phyloP scores from a whole-genome alignment of 2,797 vertebrate species.

The Tauraco hartlaubi region DNA sequence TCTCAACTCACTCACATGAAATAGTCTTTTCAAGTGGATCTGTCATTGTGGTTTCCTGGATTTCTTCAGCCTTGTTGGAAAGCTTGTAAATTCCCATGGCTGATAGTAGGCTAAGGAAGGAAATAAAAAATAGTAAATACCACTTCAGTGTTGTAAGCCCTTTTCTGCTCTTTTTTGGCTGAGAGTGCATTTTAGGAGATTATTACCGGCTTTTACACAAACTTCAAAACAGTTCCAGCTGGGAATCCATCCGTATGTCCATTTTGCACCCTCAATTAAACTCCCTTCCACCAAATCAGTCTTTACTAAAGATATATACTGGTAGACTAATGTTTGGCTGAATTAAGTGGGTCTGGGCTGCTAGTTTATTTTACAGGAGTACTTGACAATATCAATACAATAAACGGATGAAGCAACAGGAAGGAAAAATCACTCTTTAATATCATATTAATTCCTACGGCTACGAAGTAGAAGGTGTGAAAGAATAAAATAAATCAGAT shows the following conservation, averaged over 20 bases:
- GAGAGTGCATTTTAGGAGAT: constrained; percentile 55
- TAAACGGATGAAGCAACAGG: constrained; percentile 8
- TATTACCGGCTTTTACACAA: constrained; percentile 63
- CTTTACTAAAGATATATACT: not conserved
- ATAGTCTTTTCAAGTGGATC: constrained; percentile 57
- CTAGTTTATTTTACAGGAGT: constrained; percentile 35
- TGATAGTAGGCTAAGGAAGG: constrained; percentile 55
- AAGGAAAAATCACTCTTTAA: constrained; percentile 26
- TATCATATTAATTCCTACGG: not conserved
- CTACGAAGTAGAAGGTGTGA: constrained; percentile 5
- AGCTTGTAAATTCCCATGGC: constrained; percentile 72
- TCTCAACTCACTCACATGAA: constrained; percentile 16
- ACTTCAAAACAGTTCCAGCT: constrained; percentile 60
- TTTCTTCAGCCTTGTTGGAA: constrained; percentile 62
- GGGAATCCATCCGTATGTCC: constrained; percentile 25
- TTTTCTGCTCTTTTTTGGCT: constrained; percentile 52
- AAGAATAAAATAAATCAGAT: constrained; percentile 5
- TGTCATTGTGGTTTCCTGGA: constrained; percentile 70
- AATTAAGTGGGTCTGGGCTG: constrained; percentile 18
- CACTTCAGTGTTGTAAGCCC: constrained; percentile 50
- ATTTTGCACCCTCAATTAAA: constrained; percentile 48
- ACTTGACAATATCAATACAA: constrained; percentile 3
- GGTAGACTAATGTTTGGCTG: not conserved
- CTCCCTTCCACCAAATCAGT: not conserved
- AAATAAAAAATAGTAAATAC: constrained; percentile 70